A percentile compares a stretch with the other conserved stretches of the same genome.
phyloP scores from a whole-genome alignment of 2,113 vertebrate species.

The Tachycineta bicolor region DNA sequence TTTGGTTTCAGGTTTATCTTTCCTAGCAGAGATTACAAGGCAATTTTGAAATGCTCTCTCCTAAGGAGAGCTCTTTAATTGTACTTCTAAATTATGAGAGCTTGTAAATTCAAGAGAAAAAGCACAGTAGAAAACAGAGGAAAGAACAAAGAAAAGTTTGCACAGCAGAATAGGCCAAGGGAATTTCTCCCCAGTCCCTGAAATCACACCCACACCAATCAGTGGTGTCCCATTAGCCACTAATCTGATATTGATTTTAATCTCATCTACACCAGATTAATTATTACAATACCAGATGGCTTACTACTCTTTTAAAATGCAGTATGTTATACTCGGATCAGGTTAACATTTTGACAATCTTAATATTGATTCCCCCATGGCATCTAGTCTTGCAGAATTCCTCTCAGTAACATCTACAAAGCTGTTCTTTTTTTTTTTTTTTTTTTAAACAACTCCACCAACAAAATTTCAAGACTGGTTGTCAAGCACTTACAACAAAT shows the following conservation, averaged over 20 bases:
- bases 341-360: background rate
- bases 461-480: background rate
- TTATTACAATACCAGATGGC: background rate
- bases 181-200: background rate
- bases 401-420: background rate
- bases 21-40: background rate
- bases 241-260: conserved; percentile 24
- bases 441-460: background rate
- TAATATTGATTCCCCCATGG: background rate
- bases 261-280: conserved; percentile 19
- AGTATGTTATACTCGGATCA: background rate
- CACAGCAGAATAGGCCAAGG: background rate
- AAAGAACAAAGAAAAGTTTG: background rate
- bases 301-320: background rate
- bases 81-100: background rate
- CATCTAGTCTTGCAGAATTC: background rate
- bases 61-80: background rate
- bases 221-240: background rate
- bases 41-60: background rate
- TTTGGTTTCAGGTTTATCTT: background rate
- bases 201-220: background rate
- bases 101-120: background rate
- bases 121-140: background rate
- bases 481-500: background rate
- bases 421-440: background rate